Evolutionary conservation across 2,113 vertebrate species (phyloP).

Genomic region (Lethenteron reissneri): DNA sequence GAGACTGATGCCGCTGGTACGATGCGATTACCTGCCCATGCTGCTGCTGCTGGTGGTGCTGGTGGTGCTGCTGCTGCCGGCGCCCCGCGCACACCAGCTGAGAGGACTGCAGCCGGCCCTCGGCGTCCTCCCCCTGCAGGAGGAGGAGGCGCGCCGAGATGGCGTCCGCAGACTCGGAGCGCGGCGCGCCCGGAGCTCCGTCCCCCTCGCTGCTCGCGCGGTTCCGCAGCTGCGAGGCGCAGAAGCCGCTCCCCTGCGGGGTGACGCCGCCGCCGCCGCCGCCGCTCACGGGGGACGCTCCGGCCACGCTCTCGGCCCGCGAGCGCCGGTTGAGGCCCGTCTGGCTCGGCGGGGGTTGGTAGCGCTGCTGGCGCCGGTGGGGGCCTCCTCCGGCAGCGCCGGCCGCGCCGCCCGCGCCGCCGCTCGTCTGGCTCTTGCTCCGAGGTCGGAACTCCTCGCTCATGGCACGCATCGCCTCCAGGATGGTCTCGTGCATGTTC

Average conservation of each 20-base stretch:
- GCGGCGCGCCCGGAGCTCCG: conserved; percentile 48
- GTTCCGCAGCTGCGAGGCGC: conserved; percentile 14
- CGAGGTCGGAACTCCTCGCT: conserved; percentile 61
- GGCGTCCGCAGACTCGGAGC: background rate
- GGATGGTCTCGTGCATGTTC: conserved; percentile 69
- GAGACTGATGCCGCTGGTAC: background rate
- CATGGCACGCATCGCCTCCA: conserved; percentile 68
- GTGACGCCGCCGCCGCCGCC: conserved; percentile 29
- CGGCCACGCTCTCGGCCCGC: conserved; percentile 46
- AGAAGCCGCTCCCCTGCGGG: too few relatives aligned
- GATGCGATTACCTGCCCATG: background rate
- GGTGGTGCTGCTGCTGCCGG: background rate
- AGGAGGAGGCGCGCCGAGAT: background rate
- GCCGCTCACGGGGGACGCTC: conserved; percentile 45
- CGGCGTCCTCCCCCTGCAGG: background rate
- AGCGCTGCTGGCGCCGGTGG: conserved; percentile 60
- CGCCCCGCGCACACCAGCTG: conserved; percentile 1
- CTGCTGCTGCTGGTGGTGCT: background rate
- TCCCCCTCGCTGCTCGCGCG: conserved; percentile 58
- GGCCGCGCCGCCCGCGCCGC: conserved; percentile 21
- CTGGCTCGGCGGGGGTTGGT: conserved; percentile 55
- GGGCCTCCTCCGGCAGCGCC: conserved; percentile 29
- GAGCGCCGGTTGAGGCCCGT: conserved; percentile 60
- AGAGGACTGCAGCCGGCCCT: too few relatives aligned
- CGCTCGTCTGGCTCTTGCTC: conserved; percentile 53